These are phyloP conservation scores for Bradypodion pumilum DNA, from an alignment of 2,797 vertebrate species.

Conservation along the genomic window DNA sequence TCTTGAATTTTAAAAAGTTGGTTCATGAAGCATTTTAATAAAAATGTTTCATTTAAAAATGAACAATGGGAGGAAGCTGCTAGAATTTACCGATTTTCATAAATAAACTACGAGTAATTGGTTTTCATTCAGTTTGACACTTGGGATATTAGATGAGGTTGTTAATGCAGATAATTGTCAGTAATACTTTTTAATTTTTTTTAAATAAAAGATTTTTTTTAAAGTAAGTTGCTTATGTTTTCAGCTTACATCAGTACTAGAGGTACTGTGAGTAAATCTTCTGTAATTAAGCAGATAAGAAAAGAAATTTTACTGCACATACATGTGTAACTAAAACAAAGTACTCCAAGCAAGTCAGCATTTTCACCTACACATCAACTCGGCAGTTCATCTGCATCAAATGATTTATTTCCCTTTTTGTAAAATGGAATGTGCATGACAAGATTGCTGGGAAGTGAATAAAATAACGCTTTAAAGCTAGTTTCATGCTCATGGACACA, in stretches of 20 bases:
- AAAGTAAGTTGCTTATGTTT: not conserved
- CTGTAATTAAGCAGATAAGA: not conserved
- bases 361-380: not conserved
- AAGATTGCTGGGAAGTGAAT: not conserved
- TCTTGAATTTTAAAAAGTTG: constrained; percentile 4
- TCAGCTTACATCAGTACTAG: not conserved
- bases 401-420: not conserved
- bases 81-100: not conserved
- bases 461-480: constrained; percentile 1
- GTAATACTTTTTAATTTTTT: not conserved
- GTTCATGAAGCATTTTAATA: not conserved
- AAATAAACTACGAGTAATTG: not conserved
- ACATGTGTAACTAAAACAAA: not conserved
- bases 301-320: not conserved
- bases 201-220: not conserved
- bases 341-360: constrained; percentile 15
- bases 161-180: not conserved
- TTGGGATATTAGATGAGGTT: not conserved
- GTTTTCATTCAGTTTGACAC: not conserved
- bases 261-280: not conserved
- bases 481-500: not conserved
- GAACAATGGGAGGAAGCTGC: not conserved
- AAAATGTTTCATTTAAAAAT: not conserved
- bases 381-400: not conserved
- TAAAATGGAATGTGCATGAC: not conserved